A percentile compares a stretch with the other conserved stretches of the same genome.
Evolutionary conservation across 2,797 vertebrate genomes (phyloP).

Genomic region (Harpagifer antarcticus): DNA sequence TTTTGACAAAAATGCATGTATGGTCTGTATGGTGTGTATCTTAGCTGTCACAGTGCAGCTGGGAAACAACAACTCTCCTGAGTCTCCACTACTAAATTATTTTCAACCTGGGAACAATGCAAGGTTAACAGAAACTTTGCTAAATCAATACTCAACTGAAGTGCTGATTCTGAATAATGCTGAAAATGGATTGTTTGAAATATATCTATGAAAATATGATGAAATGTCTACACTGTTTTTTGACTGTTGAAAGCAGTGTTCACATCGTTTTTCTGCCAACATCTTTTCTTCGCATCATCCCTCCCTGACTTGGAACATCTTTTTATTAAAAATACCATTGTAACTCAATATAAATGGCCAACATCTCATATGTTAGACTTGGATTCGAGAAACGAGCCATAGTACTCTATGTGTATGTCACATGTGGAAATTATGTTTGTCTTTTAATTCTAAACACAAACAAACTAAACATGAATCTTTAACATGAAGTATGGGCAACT

Average conservation of each 20-base stretch:
- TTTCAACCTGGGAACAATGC: conserved; percentile 40
- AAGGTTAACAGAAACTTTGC: conserved; percentile 42
- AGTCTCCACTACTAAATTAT: conserved; percentile 12
- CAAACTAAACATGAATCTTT: conserved; percentile 37
- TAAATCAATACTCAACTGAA: conserved; percentile 47
- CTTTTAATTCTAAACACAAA: conserved; percentile 32
- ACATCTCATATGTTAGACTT: conserved; percentile 1
- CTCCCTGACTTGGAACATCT: background rate
- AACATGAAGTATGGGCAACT: conserved; percentile 34
- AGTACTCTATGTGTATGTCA: conserved; percentile 12
- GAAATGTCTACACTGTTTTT: conserved; percentile 15
- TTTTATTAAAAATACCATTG: conserved; percentile 12
- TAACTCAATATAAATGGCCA: conserved; percentile 2
- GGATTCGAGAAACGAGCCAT: background rate
- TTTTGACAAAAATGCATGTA: conserved; percentile 57
- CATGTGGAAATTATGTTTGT: background rate
- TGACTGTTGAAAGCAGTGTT: conserved; percentile 3
- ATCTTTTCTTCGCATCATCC: background rate
- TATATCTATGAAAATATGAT: conserved; percentile 17
- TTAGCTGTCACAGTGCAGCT: conserved; percentile 37
- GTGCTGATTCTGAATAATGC: conserved; percentile 32
- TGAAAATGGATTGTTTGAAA: conserved; percentile 21
- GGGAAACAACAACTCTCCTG: conserved; percentile 34
- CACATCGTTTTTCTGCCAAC: background rate
- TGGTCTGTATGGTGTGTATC: conserved; percentile 19